These are phyloP conservation scores for Sphaeramia orbicularis DNA, from an alignment of 2,797 vertebrate species.

Conservation along the genomic window DNA sequence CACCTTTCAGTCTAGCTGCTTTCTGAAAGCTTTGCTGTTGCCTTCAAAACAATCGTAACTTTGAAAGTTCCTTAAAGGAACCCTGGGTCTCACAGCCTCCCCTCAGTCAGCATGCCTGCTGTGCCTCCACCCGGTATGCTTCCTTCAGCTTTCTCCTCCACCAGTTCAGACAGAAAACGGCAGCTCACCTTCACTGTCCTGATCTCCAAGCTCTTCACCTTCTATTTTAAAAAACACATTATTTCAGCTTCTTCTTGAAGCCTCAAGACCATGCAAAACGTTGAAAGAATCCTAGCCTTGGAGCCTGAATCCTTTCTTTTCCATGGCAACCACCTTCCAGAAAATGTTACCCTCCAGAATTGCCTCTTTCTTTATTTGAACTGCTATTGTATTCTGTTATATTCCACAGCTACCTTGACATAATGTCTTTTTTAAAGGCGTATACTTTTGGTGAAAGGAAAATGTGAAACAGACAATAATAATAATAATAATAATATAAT, in stretches of 20 bases:
- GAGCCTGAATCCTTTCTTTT: constrained; percentile 30
- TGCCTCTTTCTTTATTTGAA: constrained; percentile 19
- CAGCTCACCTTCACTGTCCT: constrained; percentile 11
- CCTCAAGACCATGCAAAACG: not conserved
- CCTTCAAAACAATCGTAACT: constrained; percentile 10
- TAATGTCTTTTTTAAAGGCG: too few species aligned
- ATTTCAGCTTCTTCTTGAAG: constrained; percentile 28
- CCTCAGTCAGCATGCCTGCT: constrained; percentile 13
- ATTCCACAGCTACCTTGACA: constrained; percentile 23
- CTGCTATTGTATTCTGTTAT: constrained; percentile 7
- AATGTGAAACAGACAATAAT: too few species aligned
- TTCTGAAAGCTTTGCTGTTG: not conserved
- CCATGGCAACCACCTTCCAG: constrained; percentile 20
- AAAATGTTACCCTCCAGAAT: constrained; percentile 21
- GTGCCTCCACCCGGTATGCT: constrained; percentile 7
- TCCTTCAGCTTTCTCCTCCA: constrained; percentile 9
- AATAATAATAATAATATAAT: too few species aligned
- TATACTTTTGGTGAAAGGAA: too few species aligned
- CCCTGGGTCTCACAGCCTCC: constrained; percentile 10
- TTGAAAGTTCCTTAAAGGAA: constrained; percentile 15
- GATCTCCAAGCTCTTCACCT: constrained; percentile 1
- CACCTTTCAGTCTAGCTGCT: not conserved
- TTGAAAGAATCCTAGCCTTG: constrained; percentile 5
- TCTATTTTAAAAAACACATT: constrained; percentile 10
- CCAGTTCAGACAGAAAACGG: constrained; percentile 12